Percentiles rank a stretch among this genome's conserved stretches.
Evolutionary conservation across 1,140 invertebrate species (phyloP).

Genomic region (Mizuhopecten yessoensis): DNA sequence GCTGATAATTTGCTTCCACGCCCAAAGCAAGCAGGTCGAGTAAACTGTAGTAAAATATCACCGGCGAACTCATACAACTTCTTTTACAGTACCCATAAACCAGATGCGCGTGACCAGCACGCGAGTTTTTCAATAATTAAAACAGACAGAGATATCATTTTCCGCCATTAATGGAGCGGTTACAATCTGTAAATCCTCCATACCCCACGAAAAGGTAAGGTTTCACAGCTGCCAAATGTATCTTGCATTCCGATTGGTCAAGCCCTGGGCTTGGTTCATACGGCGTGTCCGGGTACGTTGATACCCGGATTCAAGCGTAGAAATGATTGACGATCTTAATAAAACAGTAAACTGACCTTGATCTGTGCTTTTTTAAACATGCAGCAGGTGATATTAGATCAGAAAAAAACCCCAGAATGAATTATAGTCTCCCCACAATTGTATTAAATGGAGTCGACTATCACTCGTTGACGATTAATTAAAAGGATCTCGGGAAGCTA

Average conservation of each 20-base stretch:
- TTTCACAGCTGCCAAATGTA: background rate
- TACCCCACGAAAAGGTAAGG: background rate
- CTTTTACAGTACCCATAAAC: constrained; percentile 38
- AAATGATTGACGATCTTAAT: constrained; percentile 25
- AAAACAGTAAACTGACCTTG: constrained; percentile 16
- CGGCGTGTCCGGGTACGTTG: background rate
- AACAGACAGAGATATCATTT: constrained; percentile 20
- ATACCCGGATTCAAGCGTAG: background rate
- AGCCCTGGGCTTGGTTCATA: background rate
- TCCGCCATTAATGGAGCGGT: background rate
- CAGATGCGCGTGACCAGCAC: constrained; percentile 30
- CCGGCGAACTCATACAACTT: background rate
- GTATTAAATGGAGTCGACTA: background rate
- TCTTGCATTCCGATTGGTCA: background rate
- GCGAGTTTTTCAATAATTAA: constrained; percentile 18
- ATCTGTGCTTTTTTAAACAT: background rate
- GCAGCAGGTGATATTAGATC: background rate
- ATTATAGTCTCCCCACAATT: background rate
- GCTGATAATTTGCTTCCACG: constrained; percentile 2
- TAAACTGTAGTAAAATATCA: background rate
- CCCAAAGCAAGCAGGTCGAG: background rate
- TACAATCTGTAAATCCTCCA: background rate
- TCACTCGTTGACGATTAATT: background rate
- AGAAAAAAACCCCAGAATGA: background rate
- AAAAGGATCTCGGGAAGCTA: background rate